Conservation (phyloP, 1,140 invertebrate genomes). For the Acromyrmex echinatior region DNA sequence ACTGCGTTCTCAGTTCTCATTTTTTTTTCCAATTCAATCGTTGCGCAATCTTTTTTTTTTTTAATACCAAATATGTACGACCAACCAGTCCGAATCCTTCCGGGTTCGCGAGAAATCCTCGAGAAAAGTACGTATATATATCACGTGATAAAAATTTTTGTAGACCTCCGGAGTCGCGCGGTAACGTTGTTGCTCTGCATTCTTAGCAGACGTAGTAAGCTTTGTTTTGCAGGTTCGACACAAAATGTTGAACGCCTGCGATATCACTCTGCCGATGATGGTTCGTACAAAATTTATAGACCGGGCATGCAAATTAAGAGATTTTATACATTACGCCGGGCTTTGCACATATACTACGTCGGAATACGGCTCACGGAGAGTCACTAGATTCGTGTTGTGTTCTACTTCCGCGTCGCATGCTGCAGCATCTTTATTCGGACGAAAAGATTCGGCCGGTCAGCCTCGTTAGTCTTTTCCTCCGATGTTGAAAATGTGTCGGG, state of each 20-base stretch:
- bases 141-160: slow-evolving; percentile 16
- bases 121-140: neutral
- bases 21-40: slow-evolving; percentile 32
- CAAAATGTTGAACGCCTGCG: slow-evolving; percentile 7
- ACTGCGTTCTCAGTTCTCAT: slow-evolving; percentile 54
- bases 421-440: slow-evolving; percentile 18
- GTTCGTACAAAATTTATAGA: slow-evolving; percentile 44
- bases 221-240: slow-evolving; percentile 39
- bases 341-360: slow-evolving; percentile 5
- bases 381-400: slow-evolving; percentile 37
- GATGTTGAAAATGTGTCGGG: neutral
- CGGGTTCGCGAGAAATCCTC: slow-evolving; percentile 45
- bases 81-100: slow-evolving; percentile 58
- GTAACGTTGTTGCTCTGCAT: slow-evolving; percentile 1
- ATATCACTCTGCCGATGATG: slow-evolving; percentile 15
- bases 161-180: slow-evolving; percentile 9
- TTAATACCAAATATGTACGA: slow-evolving; percentile 56
- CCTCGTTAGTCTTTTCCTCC: slow-evolving; percentile 42
- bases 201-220: neutral
- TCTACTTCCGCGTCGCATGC: slow-evolving; percentile 61
- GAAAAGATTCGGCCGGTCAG: slow-evolving; percentile 29
- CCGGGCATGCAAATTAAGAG: slow-evolving; percentile 16
- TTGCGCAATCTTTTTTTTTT: slow-evolving; percentile 43
- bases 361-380: slow-evolving; percentile 42
- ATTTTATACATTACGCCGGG: slow-evolving; percentile 14